Evolutionary conservation across 1,140 invertebrate species (phyloP).

Genomic region (Euglossa dilemma): DNA sequence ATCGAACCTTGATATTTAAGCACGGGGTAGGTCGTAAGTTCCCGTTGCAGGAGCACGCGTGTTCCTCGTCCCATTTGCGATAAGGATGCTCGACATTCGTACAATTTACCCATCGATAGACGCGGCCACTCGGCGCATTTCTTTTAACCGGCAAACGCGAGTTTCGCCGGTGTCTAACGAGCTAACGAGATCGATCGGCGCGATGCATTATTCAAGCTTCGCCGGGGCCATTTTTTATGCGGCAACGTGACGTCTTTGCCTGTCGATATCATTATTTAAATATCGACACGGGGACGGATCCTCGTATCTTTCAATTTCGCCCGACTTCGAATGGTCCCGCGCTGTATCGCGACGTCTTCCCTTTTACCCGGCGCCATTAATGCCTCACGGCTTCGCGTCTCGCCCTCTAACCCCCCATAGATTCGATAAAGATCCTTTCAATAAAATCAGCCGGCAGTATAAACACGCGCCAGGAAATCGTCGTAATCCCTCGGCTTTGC

Average conservation of each 20-base stretch:
- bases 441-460: not conserved
- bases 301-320: not conserved
- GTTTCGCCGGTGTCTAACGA: not conserved
- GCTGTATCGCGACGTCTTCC: no score
- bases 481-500: not conserved
- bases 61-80: not conserved
- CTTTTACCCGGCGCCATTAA: no score
- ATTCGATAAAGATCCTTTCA: no score
- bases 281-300: not conserved
- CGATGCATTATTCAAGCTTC: conserved; percentile 11
- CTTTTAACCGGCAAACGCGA: not conserved
- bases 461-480: not conserved
- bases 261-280: not conserved
- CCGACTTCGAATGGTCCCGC: no score
- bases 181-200: conserved; percentile 17
- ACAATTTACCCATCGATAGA: not conserved
- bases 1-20: not conserved
- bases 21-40: not conserved
- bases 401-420: no score
- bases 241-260: not conserved
- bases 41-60: no score
- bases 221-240: not conserved
- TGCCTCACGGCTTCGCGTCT: no score
- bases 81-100: not conserved
- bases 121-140: not conserved